Evolutionary conservation across 2,113 vertebrate genomes (phyloP), one percentile per base, ranked within the genome.

Genomic region (Corydoras sp.): DNA sequence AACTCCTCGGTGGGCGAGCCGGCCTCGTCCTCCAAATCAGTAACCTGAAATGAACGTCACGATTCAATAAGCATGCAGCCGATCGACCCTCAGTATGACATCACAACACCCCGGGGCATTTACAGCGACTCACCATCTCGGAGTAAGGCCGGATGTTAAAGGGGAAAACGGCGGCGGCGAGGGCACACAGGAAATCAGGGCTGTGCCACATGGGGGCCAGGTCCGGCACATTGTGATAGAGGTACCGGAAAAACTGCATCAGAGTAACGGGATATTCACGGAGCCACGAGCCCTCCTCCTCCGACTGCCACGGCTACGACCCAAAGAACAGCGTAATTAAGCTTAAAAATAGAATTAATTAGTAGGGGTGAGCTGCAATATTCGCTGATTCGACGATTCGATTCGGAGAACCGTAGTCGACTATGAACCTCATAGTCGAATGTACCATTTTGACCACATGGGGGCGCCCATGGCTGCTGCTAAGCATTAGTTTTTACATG

Each of bases 141-240:
- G 96, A 99, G 82, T 98, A 98, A 0, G 97, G 97, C 24, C 96
- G 88, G 65, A 97, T 98, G 84, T 99, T 98, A 86, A 98, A 98
- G 74, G 96, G 95, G 83, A 98, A 99, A 69, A 97, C 96, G 0
- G 93, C 86, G 2, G 96, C 96, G 32, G 95, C 93, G 76, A 99
- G 82, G 0, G 95, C 93, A 67, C 95, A 98, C 51, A 99, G 91
- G 86, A 99, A 99, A 58, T 99, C 97, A 0, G 96, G 91, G 65
- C 94, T 95, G 92, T 94, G 94, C 97, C 97, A 99, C 90, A 99
- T 90, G 12, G 91, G 92, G 4, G 88, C 80, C 15, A 99, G 89
- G 85, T 99, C 97, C 0, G 94, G 88, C 32, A 99, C 93, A 3
- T 99, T 98, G 85, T 99, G 97, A 85, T 98, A 99, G 8, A 99